Evolutionary conservation across 2,797 vertebrate species (phyloP).

Genomic region (Leptoclinus maculatus): DNA sequence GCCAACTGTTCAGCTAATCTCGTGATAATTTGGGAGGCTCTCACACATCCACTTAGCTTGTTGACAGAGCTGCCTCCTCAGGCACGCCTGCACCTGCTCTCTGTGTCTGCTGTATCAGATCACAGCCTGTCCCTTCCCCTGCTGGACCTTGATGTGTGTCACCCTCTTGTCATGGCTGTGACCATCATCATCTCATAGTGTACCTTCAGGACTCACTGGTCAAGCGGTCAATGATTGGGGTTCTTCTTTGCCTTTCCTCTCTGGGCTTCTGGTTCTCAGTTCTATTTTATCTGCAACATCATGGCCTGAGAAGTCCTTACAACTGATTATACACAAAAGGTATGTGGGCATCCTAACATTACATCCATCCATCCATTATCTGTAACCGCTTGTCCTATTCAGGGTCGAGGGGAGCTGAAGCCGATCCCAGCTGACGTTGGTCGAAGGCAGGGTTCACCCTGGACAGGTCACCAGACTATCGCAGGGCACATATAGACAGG

Average conservation of each 20-base stretch:
- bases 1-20: slow-evolving; percentile 34
- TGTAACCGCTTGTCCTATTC: too few species aligned
- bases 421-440: too few species aligned
- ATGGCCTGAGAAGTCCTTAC: too few species aligned
- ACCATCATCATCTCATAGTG: neutral
- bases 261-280: neutral
- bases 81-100: neutral
- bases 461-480: too few species aligned
- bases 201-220: neutral
- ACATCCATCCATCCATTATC: too few species aligned
- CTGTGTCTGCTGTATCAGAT: slow-evolving; percentile 1
- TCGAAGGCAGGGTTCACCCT: too few species aligned
- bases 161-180: neutral
- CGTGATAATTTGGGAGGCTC: slow-evolving; percentile 2
- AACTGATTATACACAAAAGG: too few species aligned
- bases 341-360: too few species aligned
- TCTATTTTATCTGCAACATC: too few species aligned
- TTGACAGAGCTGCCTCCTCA: slow-evolving; percentile 4
- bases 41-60: slow-evolving; percentile 1
- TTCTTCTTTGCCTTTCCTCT: neutral
- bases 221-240: neutral
- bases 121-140: neutral
- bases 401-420: too few species aligned
- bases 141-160: neutral
- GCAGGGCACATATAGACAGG: too few species aligned